Base-by-base conservation (phyloP, 2,888 invertebrate species). In the Auanema sp. region DNA sequence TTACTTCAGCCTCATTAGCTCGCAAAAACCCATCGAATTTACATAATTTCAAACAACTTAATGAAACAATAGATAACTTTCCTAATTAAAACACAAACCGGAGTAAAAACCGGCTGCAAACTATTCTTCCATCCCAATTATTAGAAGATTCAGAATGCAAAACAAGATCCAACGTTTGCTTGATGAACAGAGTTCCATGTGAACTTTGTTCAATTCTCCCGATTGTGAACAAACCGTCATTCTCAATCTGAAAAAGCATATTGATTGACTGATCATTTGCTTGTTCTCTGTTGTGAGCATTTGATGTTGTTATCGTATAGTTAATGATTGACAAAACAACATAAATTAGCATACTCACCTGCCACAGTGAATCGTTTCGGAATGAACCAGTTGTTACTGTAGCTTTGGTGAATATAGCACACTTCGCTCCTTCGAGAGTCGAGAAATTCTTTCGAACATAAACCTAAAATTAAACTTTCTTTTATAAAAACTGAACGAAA, bases 171-270 rank as follows among this genome's bases (percentile, higher is more conserved):
- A 74, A 60, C 11, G 64, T 59, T 53, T 68, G 69, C 54, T 76
- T 76, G 18, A 71, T 69, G 49, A 69, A 76, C 12, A 76, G 57
- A 18, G 66, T 65, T 10, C 71, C 73, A 24, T 71, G 65, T 33
- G 68, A 70, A 1, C 72, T 68, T 50, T 76, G 76, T 41, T 71
- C 72, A 11, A 74, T 59, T 14, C 62, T 58, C 16, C 76, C 76
- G 4, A 65, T 49, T 5, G 64, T 60, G 58, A 76, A 60, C 23
- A 64, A 65, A 23, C 72, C 25, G 21, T 70, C 67, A 49, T 69
- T 72, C 58, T 76, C 72, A 18, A 69, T 61, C 63, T 68, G 44
- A 58, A 68, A 57, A 2, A 49, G 33, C n/a, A 18, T 42, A 16
- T 5, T 8, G 4, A 33, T 5, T 33, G n/a, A n/a, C 21, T 5